A percentile compares a stretch with the other conserved stretches of the same genome.
These are phyloP conservation scores for Sprattus sprattus DNA, from an alignment of 2,113 vertebrate species.

Conservation along the genomic window DNA sequence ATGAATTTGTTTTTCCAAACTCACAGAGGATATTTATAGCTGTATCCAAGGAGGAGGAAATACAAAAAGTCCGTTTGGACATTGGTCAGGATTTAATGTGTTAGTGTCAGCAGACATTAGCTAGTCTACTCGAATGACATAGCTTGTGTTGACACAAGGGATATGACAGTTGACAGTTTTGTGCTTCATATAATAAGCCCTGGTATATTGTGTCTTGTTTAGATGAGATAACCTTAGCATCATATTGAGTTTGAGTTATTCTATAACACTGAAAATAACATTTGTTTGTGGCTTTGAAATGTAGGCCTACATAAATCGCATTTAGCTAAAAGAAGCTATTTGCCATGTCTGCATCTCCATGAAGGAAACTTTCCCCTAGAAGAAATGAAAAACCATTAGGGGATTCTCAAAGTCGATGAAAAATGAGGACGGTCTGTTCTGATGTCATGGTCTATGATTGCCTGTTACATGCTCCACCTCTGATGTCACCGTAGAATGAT, in stretches of 20 bases:
- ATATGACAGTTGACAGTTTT: not conserved
- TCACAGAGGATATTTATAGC: conserved; percentile 28
- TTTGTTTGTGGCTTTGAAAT: not conserved
- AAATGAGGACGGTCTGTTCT: not conserved
- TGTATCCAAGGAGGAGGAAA: conserved; percentile 14
- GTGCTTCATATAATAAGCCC: not conserved
- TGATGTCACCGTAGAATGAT: conserved; percentile 9
- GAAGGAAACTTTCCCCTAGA: not conserved
- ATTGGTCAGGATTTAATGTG: not conserved
- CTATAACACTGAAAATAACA: not conserved
- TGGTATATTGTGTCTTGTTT: not conserved
- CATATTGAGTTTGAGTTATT: not conserved
- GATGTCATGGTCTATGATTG: conserved; percentile 18
- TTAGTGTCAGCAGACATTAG: not conserved
- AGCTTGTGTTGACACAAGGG: conserved; percentile 5
- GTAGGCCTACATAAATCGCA: not conserved
- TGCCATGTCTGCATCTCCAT: not conserved
- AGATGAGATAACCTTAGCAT: not conserved
- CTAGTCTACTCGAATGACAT: not conserved
- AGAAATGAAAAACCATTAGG: not conserved
- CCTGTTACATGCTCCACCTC: not conserved
- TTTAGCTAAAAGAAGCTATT: not conserved
- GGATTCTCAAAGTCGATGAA: not conserved
- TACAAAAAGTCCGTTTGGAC: conserved; percentile 18
- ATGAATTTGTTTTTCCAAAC: conserved; percentile 13